Evolutionary conservation across 2,113 vertebrate species (phyloP).

Genomic region (Psilopsiagon aurifrons): DNA sequence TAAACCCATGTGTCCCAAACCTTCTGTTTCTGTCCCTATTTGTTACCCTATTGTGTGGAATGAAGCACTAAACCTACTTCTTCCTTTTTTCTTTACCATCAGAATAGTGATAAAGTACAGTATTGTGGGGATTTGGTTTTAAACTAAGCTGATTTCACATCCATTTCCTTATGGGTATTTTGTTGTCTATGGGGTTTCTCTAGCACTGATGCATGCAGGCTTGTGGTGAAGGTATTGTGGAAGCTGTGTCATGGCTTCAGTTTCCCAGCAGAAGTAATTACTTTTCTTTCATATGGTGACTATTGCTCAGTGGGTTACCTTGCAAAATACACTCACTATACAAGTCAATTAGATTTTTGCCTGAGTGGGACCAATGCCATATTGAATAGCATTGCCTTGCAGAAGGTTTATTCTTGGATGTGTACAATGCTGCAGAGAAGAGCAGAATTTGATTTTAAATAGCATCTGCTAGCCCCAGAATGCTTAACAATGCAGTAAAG

Average conservation of each 20-base stretch:
- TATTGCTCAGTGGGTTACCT: conserved; percentile 51
- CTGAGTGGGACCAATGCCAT: conserved; percentile 35
- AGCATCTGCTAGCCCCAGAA: conserved; percentile 16
- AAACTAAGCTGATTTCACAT: conserved; percentile 18
- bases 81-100: neutral
- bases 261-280: conserved; percentile 42
- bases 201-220: conserved; percentile 15
- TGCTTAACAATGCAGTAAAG: conserved; percentile 1
- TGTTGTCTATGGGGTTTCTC: neutral
- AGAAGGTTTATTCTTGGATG: conserved; percentile 42
- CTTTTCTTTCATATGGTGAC: conserved; percentile 60
- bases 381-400: neutral
- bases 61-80: neutral
- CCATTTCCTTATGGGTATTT: neutral
- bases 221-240: conserved; percentile 41
- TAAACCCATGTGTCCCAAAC: conserved; percentile 37
- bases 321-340: neutral
- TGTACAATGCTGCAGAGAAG: conserved; percentile 15
- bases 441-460: conserved; percentile 47
- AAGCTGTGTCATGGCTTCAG: conserved; percentile 30
- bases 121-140: neutral
- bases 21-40: conserved; percentile 15
- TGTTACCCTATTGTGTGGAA: neutral
- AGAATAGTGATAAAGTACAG: neutral
- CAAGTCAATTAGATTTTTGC: conserved; percentile 21